phyloP scores from a whole-genome alignment of 2,113 vertebrate species.

The Collichthys lucidus region DNA sequence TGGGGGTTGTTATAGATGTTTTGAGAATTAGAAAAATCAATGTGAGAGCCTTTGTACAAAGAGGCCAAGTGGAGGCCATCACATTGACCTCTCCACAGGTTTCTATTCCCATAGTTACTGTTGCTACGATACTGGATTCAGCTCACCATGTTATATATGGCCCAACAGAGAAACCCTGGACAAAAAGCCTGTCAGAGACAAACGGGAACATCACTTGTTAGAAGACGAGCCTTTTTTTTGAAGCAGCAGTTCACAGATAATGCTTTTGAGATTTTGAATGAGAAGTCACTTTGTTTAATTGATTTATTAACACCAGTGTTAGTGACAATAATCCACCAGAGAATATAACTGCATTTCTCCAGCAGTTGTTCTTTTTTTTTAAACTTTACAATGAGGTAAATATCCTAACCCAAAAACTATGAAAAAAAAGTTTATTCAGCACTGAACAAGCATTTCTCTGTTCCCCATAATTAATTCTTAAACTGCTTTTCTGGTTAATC shows the following conservation, averaged over 20 bases:
- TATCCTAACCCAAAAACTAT: constrained; percentile 21
- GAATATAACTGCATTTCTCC: neutral
- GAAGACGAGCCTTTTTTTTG: neutral
- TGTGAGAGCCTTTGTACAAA: constrained; percentile 59
- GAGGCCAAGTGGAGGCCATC: constrained; percentile 72
- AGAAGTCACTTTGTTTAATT: constrained; percentile 16
- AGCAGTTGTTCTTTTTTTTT: neutral
- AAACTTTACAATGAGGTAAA: constrained; percentile 13
- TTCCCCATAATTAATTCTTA: constrained; percentile 58
- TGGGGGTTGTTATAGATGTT: constrained; percentile 42
- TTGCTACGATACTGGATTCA: constrained; percentile 75
- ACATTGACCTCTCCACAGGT: constrained; percentile 73
- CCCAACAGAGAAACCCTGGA: constrained; percentile 38
- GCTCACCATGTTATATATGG: constrained; percentile 62
- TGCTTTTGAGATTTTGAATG: neutral
- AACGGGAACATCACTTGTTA: constrained; percentile 15
- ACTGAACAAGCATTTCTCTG: constrained; percentile 60
- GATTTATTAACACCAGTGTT: constrained; percentile 18
- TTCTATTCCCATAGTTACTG: constrained; percentile 76
- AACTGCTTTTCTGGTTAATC: constrained; percentile 63
- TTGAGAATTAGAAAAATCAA: constrained; percentile 69
- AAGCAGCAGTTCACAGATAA: neutral
- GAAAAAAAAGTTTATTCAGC: constrained; percentile 39
- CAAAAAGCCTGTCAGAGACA: constrained; percentile 34
- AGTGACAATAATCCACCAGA: neutral